These are phyloP conservation scores for Corythornis leucogaster DNA, from an alignment of 2,797 vertebrate species.

Conservation along the genomic window DNA sequence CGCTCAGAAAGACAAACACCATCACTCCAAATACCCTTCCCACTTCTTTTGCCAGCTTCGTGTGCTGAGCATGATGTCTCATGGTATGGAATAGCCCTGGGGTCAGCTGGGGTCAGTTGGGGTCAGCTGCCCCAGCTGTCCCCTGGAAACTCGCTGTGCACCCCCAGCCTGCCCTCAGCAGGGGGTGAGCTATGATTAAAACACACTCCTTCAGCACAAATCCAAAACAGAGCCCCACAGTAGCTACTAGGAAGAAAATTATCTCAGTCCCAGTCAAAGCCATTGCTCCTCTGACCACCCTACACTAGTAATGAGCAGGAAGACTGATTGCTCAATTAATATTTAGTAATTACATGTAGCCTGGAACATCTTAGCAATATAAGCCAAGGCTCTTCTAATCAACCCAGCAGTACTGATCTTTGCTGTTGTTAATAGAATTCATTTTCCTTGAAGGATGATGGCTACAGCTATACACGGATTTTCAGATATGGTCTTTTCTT, in stretches of 20 bases:
- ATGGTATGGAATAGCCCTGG: not conserved
- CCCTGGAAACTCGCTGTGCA: not conserved
- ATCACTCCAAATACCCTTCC: rapidly evolving
- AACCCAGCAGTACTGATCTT: not conserved
- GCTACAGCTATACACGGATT: not conserved
- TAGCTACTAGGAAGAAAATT: not conserved
- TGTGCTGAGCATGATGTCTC: not conserved
- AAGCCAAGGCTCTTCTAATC: not conserved
- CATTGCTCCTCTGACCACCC: not conserved
- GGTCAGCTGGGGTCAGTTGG: not conserved
- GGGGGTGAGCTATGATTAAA: too few relatives aligned
- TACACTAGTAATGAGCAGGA: not conserved
- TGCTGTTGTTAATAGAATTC: not conserved
- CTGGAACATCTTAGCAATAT: not conserved
- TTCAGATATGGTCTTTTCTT: not conserved
- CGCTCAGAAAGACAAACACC: not conserved
- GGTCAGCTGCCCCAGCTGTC: not conserved
- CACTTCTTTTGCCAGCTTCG: not conserved
- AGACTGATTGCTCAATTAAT: not conserved
- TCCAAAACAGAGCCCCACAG: not conserved
- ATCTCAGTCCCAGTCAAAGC: not conserved
- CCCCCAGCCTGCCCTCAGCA: too few relatives aligned
- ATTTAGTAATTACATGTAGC: not conserved
- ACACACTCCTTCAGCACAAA: not conserved
- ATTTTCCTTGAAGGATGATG: not conserved